Evolutionary conservation across 2,113 vertebrate genomes (phyloP), one percentile per base, ranked within the genome.

Genomic region (Grus americana): DNA sequence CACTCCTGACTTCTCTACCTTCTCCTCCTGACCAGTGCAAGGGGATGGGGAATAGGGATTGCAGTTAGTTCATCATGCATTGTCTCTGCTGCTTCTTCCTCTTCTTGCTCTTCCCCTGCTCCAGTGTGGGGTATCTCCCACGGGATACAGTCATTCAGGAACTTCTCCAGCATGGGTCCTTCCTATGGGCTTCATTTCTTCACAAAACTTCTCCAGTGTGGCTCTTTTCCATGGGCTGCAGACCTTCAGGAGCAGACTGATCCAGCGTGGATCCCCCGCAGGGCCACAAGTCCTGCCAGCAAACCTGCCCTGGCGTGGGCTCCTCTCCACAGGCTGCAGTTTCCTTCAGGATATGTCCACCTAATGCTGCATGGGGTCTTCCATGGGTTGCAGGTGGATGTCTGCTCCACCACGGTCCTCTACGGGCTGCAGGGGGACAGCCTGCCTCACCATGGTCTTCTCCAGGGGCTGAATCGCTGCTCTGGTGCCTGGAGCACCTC

Each of bases 11-110:
- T 57, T 68, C 23, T 50, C 49, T 86, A 10, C 15, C 20, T 86
- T 24, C 12, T 67, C 7, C n/a, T 8, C 7, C 17, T 0, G 1
- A 38, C 19, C 0, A 2, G 7, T 30, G 15, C 17, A 49, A 20
- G 34, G 9, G 7, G 11, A 76, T 2, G 1, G 32, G 5, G 15
- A 58, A 36, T 20, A 26, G 8, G 10, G 5, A 2, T 61, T 63
- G 11, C 2, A 7, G 11, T 49, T n/a, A 40, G 11, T 36, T 79
- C n/a, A 11, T 72, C 6, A 27, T 0, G 1, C 1, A 0, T 36
- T 74, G n/a, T 71, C 29, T 50, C 32, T 76, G 15, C 15, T 0
- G 0, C 6, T 65, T 22, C 44, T 72, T 59, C 26, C 30, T 50
- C 18, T 22, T 54, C 12, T 21, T 3, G 8, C 4, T 15, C 38